phyloP scores from a whole-genome alignment of 2,797 vertebrate species.

The Leuciscus waleckii region DNA sequence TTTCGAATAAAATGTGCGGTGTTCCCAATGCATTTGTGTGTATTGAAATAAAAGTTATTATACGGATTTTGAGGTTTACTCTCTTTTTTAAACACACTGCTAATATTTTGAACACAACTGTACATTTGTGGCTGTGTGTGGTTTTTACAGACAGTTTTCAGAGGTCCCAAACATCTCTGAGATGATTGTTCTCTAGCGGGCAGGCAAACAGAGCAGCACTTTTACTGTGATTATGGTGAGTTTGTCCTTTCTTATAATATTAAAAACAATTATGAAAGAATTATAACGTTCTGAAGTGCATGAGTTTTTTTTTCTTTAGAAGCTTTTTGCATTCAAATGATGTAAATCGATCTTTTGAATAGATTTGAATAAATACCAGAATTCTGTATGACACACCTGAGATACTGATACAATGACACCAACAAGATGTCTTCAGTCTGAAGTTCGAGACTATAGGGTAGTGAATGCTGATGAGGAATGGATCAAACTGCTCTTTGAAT shows the following conservation, averaged over 20 bases:
- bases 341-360: background rate
- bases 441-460: background rate
- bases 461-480: conserved; percentile 6
- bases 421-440: background rate
- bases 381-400: background rate
- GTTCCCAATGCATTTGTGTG: too few species aligned
- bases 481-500: background rate
- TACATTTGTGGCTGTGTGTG: background rate
- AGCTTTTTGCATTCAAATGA: background rate
- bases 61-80: too few species aligned
- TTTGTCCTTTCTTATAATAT: background rate
- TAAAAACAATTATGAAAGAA: background rate
- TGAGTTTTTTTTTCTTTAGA: background rate
- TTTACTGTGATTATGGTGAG: background rate
- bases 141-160: background rate
- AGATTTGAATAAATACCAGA: background rate
- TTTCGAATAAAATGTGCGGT: too few species aligned
- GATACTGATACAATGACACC: conserved; percentile 10
- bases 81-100: too few species aligned
- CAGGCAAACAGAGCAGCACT: background rate
- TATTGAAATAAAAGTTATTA: too few species aligned
- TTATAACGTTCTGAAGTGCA: background rate
- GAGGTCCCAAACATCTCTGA: background rate
- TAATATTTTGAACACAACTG: too few species aligned
- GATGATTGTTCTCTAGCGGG: background rate